Percentiles rank a stretch among this genome's conserved stretches.
Evolutionary conservation across 2,113 vertebrate species (phyloP).

Genomic region (Notothenia coriiceps): DNA sequence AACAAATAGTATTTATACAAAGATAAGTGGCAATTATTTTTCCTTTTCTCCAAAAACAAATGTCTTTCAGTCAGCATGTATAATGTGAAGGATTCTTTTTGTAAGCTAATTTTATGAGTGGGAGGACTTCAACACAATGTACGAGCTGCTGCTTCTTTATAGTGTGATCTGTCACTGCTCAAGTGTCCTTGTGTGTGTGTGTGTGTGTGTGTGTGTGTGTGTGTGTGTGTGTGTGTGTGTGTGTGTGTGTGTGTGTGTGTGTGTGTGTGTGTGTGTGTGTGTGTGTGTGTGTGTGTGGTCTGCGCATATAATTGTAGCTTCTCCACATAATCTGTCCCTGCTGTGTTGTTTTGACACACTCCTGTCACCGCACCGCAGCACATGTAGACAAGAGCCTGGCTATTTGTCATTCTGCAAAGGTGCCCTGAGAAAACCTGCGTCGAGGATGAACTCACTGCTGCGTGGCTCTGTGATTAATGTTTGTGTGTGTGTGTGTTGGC

Average conservation of each 20-base stretch:
- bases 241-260: constrained; percentile 9
- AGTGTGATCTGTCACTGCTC: constrained; percentile 60
- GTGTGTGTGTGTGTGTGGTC: constrained; percentile 20
- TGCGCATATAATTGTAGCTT: constrained; percentile 51
- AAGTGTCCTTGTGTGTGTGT: constrained; percentile 58
- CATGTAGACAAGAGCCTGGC: constrained; percentile 34
- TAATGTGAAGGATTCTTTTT: constrained; percentile 58
- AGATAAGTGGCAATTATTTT: constrained; percentile 5
- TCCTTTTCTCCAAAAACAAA: constrained; percentile 21
- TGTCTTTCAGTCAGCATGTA: constrained; percentile 38
- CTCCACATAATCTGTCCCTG: constrained; percentile 55
- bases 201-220: constrained; percentile 13
- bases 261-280: constrained; percentile 19
- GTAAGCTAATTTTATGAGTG: constrained; percentile 56
- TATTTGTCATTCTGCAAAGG: constrained; percentile 55
- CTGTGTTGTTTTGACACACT: constrained; percentile 64
- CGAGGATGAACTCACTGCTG: constrained; percentile 37
- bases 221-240: constrained; percentile 25
- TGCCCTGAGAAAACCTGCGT: constrained; percentile 31
- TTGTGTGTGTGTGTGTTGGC: constrained; percentile 26
- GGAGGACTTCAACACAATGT: constrained; percentile 48
- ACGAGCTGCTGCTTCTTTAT: constrained; percentile 54
- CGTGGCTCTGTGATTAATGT: constrained; percentile 22
- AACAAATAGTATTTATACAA: constrained; percentile 15
- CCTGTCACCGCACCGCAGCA: constrained; percentile 39